Evolutionary conservation across 2,113 vertebrate genomes (phyloP).

Genomic region (Sinocyclocheilus anophthalmus): DNA sequence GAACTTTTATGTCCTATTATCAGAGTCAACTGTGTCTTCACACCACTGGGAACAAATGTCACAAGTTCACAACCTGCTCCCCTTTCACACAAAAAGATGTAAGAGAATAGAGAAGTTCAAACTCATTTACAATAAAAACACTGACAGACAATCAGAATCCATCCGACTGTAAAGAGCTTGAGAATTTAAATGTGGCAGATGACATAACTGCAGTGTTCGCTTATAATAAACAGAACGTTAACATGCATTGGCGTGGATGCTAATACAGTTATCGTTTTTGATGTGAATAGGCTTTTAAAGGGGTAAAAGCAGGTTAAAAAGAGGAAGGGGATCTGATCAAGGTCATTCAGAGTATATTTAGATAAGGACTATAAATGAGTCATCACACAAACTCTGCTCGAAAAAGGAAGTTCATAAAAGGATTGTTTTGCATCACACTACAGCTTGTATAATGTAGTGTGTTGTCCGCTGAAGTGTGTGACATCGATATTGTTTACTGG

Average conservation of each 20-base stretch:
- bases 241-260: not conserved
- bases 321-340: no score
- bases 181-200: not conserved
- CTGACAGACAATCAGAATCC: not conserved
- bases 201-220: not conserved
- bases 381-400: not conserved
- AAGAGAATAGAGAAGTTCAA: not conserved
- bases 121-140: not conserved
- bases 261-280: not conserved
- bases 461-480: not conserved
- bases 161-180: not conserved
- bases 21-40: conserved; percentile 1
- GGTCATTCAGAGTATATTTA: no score
- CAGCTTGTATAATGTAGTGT: not conserved
- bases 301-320: conserved; percentile 8
- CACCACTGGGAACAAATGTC: not conserved
- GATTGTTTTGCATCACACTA: not conserved
- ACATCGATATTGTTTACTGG: conserved; percentile 35
- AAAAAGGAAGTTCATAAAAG: conserved; percentile 18
- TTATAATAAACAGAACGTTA: not conserved
- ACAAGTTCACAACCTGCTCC: not conserved
- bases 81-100: not conserved
- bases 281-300: not conserved
- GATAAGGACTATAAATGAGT: no score
- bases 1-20: conserved; percentile 8